Percentiles rank a stretch among this genome's conserved stretches.
phyloP scores from a whole-genome alignment of 2,113 vertebrate genomes.

The Pedionomus torquatus region DNA sequence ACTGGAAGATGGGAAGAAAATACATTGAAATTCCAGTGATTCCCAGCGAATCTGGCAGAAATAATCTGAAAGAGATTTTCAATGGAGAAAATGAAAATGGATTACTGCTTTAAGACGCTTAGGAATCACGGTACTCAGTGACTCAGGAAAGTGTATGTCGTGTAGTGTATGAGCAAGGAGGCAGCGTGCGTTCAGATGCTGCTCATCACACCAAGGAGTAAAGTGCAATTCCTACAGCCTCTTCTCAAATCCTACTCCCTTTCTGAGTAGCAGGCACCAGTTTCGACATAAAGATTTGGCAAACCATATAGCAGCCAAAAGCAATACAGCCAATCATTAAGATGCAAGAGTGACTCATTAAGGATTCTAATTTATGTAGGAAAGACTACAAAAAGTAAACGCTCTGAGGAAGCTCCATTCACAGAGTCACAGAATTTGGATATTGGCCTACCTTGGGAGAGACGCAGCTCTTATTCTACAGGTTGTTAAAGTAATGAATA shows the following conservation, averaged over 20 bases:
- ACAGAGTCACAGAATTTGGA: background rate
- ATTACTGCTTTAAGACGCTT: background rate
- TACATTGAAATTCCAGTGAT: background rate
- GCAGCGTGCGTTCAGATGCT: accelerated
- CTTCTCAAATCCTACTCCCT: background rate
- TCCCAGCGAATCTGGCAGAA: background rate
- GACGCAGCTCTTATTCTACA: background rate
- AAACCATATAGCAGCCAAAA: background rate
- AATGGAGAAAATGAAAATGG: background rate
- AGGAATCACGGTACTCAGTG: background rate
- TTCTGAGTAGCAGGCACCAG: background rate
- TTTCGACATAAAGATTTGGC: background rate
- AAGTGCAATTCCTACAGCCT: background rate
- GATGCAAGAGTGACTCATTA: background rate
- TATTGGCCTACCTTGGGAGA: background rate
- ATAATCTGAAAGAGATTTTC: background rate
- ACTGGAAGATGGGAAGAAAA: background rate
- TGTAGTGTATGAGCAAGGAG: background rate
- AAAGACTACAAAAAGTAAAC: background rate
- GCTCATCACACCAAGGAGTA: background rate
- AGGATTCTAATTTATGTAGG: background rate
- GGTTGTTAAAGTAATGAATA: background rate
- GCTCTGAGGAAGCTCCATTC: background rate
- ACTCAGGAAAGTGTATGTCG: background rate
- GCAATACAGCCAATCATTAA: background rate